Conservation (phyloP, 2,888 invertebrate genomes). For the Orthosia cruda region DNA sequence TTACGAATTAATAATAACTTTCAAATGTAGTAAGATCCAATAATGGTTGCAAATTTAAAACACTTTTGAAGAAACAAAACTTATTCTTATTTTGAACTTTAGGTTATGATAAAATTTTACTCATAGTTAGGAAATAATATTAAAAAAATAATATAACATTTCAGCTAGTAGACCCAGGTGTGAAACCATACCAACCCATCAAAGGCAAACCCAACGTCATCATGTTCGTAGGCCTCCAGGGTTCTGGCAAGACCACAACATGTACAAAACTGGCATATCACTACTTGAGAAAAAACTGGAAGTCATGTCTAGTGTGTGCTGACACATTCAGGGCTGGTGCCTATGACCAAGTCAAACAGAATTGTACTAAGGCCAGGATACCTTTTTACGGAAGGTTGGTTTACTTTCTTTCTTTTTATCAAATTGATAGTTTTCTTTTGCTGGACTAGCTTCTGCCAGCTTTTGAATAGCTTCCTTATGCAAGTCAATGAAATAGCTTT, state of each 20-base stretch:
- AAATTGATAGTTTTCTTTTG: background rate
- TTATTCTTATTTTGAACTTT: background rate
- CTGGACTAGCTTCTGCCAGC: background rate
- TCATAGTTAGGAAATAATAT: background rate
- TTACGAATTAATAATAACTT: background rate
- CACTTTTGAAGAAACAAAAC: background rate
- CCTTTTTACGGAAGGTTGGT: slow-evolving; percentile 99
- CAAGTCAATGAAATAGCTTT: background rate
- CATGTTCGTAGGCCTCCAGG: slow-evolving; percentile 99
- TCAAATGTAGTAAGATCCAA: background rate
- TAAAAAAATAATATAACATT: slow-evolving; percentile 28
- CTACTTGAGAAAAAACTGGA: slow-evolving; percentile 99
- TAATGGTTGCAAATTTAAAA: background rate
- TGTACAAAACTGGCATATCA: slow-evolving; percentile 99
- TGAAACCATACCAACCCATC: slow-evolving; percentile 98
- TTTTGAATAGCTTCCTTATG: too few relatives aligned
- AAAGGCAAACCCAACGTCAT: slow-evolving; percentile 99
- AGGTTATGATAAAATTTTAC: too few relatives aligned
- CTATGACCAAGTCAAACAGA: slow-evolving; percentile 99
- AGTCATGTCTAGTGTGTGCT: slow-evolving; percentile 99
- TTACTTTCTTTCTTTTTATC: slow-evolving; percentile 2
- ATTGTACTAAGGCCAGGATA: slow-evolving; percentile 99
- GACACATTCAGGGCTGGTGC: slow-evolving; percentile 99
- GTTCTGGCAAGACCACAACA: slow-evolving; percentile 99
- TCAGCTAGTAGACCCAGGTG: slow-evolving; percentile 98